Base-by-base conservation (phyloP, 2,113 vertebrate species). In the Sylvia atricapilla region DNA sequence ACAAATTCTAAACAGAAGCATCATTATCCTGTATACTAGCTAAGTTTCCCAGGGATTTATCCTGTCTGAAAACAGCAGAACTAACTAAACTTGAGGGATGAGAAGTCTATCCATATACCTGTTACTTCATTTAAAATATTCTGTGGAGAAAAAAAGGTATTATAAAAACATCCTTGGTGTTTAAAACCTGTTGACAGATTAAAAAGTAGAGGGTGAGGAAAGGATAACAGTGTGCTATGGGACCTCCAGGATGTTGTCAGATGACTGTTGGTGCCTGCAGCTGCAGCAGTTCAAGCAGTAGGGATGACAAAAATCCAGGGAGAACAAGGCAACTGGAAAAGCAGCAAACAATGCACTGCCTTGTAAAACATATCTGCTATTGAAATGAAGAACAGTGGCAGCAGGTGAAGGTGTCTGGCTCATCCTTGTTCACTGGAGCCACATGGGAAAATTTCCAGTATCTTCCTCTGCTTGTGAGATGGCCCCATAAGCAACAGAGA, bases 1-100 rank as follows among this genome's bases (percentile, higher is more conserved):
- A 49, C 50, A 96, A 94, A 93, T 93, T 73, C 62, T 92, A 78
- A 93, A 92, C 85, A 95, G 91, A 83, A 84, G 81, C 47, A 66
- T 80, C 59, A 83, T 77, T 93, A 87, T 84, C 66, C 37, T 90
- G 82, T 79, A 91, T 33, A 63, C 7, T 41, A 83, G 35, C 44
- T 76, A 89, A 59, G 50, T 91, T 80, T 96, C 47, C 66, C 76
- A 90, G 79, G 41, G 44, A 76, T 76, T 94, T 88, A 79, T 63
- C 89, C 78, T 72, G 63, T 77, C 80, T 92, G 84, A 82, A 95
- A 96, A 47, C 9, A 84, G 74, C n/a, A 86, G 25, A 77, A 85
- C 23, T 33, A 62, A 30, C 59, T 91, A 64, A 83, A 83, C 33
- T 52, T 83, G 50, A 84, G 52, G 30, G 63, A 79, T 35, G 23